These are phyloP conservation scores for Cettia cetti DNA, from an alignment of 2,113 vertebrate genomes.

Conservation along the genomic window DNA sequence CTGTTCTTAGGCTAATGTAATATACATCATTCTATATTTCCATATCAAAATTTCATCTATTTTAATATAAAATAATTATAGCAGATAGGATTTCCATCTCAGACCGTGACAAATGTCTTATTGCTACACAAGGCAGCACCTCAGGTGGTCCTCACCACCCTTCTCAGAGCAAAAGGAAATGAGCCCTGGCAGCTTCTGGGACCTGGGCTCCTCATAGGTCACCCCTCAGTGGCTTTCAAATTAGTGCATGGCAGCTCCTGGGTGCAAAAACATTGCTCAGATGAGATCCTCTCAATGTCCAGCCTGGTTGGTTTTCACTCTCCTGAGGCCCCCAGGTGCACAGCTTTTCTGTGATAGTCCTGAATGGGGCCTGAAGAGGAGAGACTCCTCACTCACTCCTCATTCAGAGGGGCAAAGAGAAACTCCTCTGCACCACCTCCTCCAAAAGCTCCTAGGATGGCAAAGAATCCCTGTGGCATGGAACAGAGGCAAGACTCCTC, in stretches of 20 bases:
- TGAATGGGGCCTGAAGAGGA: not conserved
- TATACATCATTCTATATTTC: slow-evolving; percentile 47
- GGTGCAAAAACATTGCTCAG: not conserved
- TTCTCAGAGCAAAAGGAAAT: not conserved
- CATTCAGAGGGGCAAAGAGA: not conserved
- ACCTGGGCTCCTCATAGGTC: not conserved
- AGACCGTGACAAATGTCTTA: slow-evolving; percentile 16
- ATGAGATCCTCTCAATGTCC: not conserved
- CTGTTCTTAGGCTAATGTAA: slow-evolving; percentile 44
- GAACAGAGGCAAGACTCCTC: not conserved
- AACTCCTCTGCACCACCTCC: not conserved
- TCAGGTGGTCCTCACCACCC: slow-evolving; percentile 26
- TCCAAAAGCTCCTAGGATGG: not conserved
- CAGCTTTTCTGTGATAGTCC: not conserved
- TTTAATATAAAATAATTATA: slow-evolving; percentile 71
- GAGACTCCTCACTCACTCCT: not conserved
- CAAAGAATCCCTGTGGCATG: not conserved
- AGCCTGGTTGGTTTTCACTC: not conserved
- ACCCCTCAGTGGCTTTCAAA: not conserved
- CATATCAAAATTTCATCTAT: slow-evolving; percentile 68
- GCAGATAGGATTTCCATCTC: slow-evolving; percentile 57
- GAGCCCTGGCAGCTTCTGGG: not conserved
- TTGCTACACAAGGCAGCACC: slow-evolving; percentile 13
- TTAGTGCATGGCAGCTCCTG: not conserved
- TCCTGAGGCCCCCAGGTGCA: not conserved